Evolutionary conservation across 2,797 vertebrate genomes (phyloP), one percentile per base, ranked within the genome.

Genomic region (Acropternis orthonyx): DNA sequence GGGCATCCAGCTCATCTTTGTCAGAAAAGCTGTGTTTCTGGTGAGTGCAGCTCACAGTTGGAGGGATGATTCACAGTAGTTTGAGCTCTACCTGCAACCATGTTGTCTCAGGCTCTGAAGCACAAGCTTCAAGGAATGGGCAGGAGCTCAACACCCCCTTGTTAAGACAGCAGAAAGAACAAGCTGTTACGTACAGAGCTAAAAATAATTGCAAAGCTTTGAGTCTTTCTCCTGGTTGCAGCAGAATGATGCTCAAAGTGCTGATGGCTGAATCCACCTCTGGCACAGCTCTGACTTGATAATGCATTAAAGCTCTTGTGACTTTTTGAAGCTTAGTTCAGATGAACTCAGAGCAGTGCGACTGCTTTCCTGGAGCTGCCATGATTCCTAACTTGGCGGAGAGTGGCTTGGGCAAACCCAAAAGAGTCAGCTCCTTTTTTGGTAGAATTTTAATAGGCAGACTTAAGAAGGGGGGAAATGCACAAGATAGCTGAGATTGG

Each of bases 161-260:
- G 68, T 72, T 89, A 85, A 56, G 82, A 36, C 0, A 75, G 69
- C 73, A 91, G 93, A 86, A 94, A 76, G 93, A 88, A 89, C 92
- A 69, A 84, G 76, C 79, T 85, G 66, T 68, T 92, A 88, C 2
- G 1, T 83, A 72, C 82, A 39, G 89, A 88, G 76, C 82, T 95
- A 92, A 96, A 96, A 95, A 94, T 94, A 92, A 73, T 81, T 52
- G 55, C 41, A 55, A 39, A 52, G 73, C 82, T 81, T 75, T 84
- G 61, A 86, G 44, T 72, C 41, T 49, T 88, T 61, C 77, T 93
- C 19, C 78, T 51, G 2, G 34, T 73, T 90, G 63, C 78, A 86
- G 82, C 89, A 90, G 79, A 83, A 82, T 71, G 59, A 75, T 80
- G 82, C 63, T 85, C n/a, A n/a, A 3, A 88, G 78, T 12, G 3